A percentile compares a stretch with the other conserved stretches of the same genome.
Conservation (phyloP, 2,797 vertebrate species). For the Sternarchorhynchus goeldii region DNA sequence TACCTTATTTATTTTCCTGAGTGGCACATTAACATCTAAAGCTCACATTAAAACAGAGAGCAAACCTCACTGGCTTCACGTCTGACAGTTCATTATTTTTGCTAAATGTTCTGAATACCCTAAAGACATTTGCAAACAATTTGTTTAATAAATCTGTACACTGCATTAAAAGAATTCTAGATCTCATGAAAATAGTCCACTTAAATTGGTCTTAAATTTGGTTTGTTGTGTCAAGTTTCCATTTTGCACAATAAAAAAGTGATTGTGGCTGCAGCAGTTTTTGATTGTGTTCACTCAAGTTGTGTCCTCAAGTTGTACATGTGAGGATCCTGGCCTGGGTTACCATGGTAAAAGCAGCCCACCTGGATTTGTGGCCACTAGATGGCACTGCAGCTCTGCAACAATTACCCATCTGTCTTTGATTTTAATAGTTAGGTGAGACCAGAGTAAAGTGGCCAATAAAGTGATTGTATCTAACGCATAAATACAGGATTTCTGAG, state of each 20-base stretch:
- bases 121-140: conserved; percentile 17
- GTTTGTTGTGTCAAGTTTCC: no score
- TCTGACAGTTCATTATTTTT: not conserved
- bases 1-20: conserved; percentile 53
- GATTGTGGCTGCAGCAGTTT: no score
- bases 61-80: conserved; percentile 23
- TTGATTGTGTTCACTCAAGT: no score
- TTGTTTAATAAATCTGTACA: not conserved
- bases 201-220: no score
- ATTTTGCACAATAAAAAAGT: no score
- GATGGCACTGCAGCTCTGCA: not conserved
- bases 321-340: no score
- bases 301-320: no score
- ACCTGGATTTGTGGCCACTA: not conserved
- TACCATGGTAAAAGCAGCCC: no score
- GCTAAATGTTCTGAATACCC: not conserved
- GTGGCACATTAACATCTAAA: conserved; percentile 9
- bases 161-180: not conserved
- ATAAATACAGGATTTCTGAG: not conserved
- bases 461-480: not conserved
- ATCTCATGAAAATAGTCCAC: not conserved
- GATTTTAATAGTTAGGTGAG: not conserved
- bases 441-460: not conserved
- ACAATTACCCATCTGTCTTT: not conserved
- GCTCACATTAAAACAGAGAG: conserved; percentile 15